phyloP scores from a whole-genome alignment of 64 coral and sea anemone species.

The Trachythela sp. region DNA sequence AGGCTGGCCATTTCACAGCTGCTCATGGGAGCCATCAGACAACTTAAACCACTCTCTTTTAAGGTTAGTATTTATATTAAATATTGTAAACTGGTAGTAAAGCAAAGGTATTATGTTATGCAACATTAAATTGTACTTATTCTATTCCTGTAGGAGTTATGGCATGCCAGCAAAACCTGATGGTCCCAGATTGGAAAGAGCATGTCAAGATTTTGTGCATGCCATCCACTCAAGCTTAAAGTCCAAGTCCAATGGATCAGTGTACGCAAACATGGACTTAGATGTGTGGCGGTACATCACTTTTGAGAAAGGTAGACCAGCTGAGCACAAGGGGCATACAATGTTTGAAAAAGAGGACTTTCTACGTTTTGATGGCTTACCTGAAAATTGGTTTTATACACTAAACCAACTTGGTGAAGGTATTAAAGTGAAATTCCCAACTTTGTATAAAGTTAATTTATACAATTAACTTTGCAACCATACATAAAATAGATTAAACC shows the following conservation, averaged over 20 bases:
- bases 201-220: constrained; percentile 9
- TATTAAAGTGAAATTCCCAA: background rate
- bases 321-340: constrained; percentile 31
- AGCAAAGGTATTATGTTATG: background rate
- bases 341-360: constrained; percentile 28
- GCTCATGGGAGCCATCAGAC: background rate
- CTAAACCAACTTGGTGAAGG: constrained; percentile 31
- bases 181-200: background rate
- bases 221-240: constrained; percentile 6
- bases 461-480: no score
- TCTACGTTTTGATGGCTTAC: constrained; percentile 26
- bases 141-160: constrained; percentile 1
- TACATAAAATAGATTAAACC: no score
- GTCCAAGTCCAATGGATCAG: background rate
- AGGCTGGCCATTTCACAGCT: constrained; percentile 21
- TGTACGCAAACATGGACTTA: background rate
- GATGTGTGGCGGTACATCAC: constrained; percentile 46
- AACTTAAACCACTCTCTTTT: constrained; percentile 8
- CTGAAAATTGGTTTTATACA: constrained; percentile 26
- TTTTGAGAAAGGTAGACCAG: background rate
- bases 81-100: background rate
- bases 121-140: background rate
- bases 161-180: background rate
- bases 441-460: no score
- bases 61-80: background rate